phyloP scores from a whole-genome alignment of 2,797 vertebrate genomes.

The Acanthurus lineatus region DNA sequence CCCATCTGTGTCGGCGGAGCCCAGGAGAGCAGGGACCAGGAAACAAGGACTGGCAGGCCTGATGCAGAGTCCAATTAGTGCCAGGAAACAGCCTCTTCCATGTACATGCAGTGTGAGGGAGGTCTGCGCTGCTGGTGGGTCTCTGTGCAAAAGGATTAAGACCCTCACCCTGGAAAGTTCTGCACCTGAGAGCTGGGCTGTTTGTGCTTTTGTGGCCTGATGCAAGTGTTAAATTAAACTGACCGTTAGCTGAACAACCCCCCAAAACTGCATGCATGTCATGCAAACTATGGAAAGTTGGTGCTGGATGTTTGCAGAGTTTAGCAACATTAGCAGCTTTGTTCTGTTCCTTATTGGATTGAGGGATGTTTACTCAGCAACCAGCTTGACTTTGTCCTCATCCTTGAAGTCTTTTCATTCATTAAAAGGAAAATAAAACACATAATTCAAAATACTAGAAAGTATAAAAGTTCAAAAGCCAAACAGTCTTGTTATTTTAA shows the following conservation, averaged over 20 bases:
- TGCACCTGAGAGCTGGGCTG: slow-evolving; percentile 14
- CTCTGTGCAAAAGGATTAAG: slow-evolving; percentile 47
- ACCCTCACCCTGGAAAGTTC: slow-evolving; percentile 33
- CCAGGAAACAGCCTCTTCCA: slow-evolving; percentile 67
- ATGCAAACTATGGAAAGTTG: too few species aligned
- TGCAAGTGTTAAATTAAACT: background rate
- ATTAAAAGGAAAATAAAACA: background rate
- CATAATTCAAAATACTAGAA: background rate
- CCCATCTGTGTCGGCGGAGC: slow-evolving; percentile 70
- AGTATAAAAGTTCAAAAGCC: background rate
- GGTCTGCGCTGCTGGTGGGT: slow-evolving; percentile 56
- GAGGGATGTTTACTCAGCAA: background rate
- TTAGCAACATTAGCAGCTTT: background rate
- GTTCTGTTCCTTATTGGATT: background rate
- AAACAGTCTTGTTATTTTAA: too few species aligned
- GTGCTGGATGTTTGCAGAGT: background rate
- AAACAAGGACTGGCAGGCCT: slow-evolving; percentile 78
- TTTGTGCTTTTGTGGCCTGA: background rate
- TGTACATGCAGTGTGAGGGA: slow-evolving; percentile 51
- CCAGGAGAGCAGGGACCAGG: slow-evolving; percentile 67
- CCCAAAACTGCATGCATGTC: too few species aligned
- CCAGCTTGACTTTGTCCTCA: background rate
- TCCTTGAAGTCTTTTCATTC: background rate
- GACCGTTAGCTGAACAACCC: too few species aligned
- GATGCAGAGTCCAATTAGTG: slow-evolving; percentile 68